Percentiles rank a stretch among this genome's conserved stretches.
Evolutionary conservation across 2,797 vertebrate species (phyloP).

Genomic region (Amazona ochrocephala): DNA sequence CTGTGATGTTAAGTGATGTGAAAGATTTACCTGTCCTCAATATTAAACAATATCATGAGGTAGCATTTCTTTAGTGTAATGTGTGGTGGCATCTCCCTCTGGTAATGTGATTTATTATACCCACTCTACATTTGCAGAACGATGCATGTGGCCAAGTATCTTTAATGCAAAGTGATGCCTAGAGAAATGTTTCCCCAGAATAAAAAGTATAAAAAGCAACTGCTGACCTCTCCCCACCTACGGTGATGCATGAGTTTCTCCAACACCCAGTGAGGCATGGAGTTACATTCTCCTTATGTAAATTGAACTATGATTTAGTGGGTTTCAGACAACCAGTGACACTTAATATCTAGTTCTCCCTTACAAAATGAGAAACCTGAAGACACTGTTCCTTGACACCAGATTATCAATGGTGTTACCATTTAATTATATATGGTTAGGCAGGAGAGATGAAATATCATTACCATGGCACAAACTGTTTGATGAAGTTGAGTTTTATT

Average conservation of each 20-base stretch:
- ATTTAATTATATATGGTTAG: not conserved
- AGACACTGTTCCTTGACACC: not conserved
- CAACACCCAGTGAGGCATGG: not conserved
- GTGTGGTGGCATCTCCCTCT: constrained; percentile 13
- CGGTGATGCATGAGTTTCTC: not conserved
- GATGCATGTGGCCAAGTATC: constrained; percentile 28
- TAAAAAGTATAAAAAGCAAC: not conserved
- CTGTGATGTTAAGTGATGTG: not conserved
- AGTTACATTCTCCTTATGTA: constrained; percentile 19
- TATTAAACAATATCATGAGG: constrained; percentile 22
- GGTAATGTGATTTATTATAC: constrained; percentile 55
- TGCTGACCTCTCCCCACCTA: not conserved
- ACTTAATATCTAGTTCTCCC: not conserved
- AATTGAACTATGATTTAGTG: constrained; percentile 1
- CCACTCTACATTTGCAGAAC: not conserved
- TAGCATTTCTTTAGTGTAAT: constrained; percentile 30
- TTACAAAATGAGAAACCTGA: not conserved
- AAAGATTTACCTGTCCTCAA: constrained; percentile 3
- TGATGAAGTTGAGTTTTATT: not conserved
- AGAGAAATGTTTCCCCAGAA: constrained; percentile 11
- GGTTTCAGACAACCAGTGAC: not conserved
- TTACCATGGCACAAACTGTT: not conserved
- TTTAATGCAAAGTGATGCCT: constrained; percentile 57
- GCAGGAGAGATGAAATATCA: not conserved
- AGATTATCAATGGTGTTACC: not conserved